phyloP scores from a whole-genome alignment of 1,140 invertebrate genomes.

The Orchestia grillus region DNA sequence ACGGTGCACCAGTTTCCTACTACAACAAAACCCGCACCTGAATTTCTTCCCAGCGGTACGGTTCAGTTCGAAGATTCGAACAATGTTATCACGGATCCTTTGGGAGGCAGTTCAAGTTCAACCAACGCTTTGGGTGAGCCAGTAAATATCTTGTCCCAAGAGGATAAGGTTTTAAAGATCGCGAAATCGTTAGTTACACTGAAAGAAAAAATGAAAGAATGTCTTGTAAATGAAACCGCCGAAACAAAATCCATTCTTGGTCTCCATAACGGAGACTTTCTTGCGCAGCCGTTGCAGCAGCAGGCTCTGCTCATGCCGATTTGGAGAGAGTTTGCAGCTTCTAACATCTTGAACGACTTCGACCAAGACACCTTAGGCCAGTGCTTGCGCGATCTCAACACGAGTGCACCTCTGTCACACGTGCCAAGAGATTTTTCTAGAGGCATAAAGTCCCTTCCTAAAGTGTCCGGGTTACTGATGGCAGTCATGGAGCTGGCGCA shows the following conservation, averaged over 20 bases:
- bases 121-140: not conserved
- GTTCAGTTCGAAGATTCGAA: not conserved
- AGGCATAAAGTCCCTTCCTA: not conserved
- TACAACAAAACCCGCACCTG: not conserved
- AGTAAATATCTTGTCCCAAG: not conserved
- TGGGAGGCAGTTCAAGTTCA: not conserved
- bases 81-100: not conserved
- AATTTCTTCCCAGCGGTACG: not conserved
- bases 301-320: not conserved
- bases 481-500: not conserved
- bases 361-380: not conserved
- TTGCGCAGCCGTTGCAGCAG: not conserved
- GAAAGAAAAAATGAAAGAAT: not conserved
- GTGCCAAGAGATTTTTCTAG: not conserved
- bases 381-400: not conserved
- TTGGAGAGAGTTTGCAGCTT: conserved; percentile 31
- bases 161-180: conserved; percentile 11
- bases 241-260: not conserved
- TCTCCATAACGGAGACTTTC: not conserved
- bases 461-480: conserved; percentile 12
- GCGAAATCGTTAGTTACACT: not conserved
- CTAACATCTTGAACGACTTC: conserved; percentile 4
- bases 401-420: not conserved
- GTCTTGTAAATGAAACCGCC: conserved; percentile 12
- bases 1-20: not conserved